Conservation (phyloP, 2,797 vertebrate genomes). For the Acanthopagrus latus region DNA sequence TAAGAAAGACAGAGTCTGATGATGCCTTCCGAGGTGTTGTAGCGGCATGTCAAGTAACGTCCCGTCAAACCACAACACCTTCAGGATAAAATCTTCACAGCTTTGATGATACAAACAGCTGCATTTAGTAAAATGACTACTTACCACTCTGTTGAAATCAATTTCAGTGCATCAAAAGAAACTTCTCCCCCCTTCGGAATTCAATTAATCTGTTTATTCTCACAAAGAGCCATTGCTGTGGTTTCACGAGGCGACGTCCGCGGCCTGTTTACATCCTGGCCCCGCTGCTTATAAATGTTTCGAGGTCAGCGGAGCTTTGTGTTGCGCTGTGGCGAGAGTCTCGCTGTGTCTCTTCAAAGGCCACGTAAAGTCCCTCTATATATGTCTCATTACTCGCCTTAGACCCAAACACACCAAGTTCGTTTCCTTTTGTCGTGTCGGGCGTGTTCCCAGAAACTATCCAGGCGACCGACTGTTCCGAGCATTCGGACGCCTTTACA, state of each 20-base stretch:
- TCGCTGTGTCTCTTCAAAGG: slow-evolving; percentile 64
- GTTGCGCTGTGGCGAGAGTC: slow-evolving; percentile 51
- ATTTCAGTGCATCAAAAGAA: slow-evolving; percentile 69
- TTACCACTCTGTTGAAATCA: slow-evolving; percentile 72
- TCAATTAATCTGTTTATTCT: slow-evolving; percentile 68
- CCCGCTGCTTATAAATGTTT: slow-evolving; percentile 67
- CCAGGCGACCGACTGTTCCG: not conserved
- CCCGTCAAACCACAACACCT: slow-evolving; percentile 76
- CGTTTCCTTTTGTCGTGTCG: slow-evolving; percentile 40
- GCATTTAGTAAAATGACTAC: slow-evolving; percentile 65
- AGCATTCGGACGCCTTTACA: slow-evolving; percentile 1
- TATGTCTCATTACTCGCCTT: slow-evolving; percentile 30
- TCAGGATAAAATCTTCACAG: slow-evolving; percentile 71
- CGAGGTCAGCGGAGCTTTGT: slow-evolving; percentile 70
- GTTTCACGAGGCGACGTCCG: slow-evolving; percentile 59
- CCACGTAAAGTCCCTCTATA: slow-evolving; percentile 65
- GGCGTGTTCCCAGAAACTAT: slow-evolving; percentile 20
- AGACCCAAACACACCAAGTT: slow-evolving; percentile 26
- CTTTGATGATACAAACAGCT: slow-evolving; percentile 66
- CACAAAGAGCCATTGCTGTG: slow-evolving; percentile 52
- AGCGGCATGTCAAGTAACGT: slow-evolving; percentile 57
- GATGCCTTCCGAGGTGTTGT: slow-evolving; percentile 68
- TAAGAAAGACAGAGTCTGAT: slow-evolving; percentile 31
- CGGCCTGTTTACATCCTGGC: slow-evolving; percentile 65
- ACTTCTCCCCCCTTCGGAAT: slow-evolving; percentile 56